A percentile compares a stretch with the other conserved stretches of the same genome.
Evolutionary conservation across 92 coral and sea anemone species (phyloP).

Genomic region (Porites divaricata): DNA sequence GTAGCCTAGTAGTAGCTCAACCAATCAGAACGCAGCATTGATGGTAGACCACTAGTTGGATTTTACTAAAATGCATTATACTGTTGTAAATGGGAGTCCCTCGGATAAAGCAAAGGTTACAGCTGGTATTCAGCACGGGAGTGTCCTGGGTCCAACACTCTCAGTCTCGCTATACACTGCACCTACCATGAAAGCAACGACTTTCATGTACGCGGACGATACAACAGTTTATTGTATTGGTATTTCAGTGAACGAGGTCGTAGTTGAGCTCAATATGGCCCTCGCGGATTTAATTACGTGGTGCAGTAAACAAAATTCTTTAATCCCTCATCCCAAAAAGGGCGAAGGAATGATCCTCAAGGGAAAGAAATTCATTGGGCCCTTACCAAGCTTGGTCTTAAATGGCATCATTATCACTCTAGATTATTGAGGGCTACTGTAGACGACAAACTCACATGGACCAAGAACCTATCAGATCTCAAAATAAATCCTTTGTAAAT

Average conservation of each 20-base stretch:
- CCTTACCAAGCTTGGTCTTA: neutral
- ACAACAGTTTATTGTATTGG: neutral
- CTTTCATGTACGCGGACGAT: neutral
- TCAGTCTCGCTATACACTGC: conserved; percentile 11
- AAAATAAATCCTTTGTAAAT: conserved; percentile 22
- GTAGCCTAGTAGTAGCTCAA: no score
- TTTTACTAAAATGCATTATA: neutral
- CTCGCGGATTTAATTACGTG: neutral
- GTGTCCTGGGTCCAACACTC: conserved; percentile 27
- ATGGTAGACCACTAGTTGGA: no score
- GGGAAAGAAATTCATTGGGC: conserved; percentile 2
- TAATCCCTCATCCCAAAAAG: neutral
- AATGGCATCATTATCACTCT: neutral
- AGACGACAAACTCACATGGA: neutral
- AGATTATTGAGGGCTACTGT: neutral
- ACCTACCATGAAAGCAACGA: conserved; percentile 7
- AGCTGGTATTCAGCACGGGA: conserved; percentile 27
- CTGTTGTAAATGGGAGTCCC: conserved; percentile 8
- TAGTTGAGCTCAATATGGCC: conserved; percentile 4
- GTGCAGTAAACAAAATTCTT: conserved; percentile 11
- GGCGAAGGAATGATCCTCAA: conserved; percentile 4
- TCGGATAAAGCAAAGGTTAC: conserved; percentile 10
- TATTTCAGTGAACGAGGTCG: neutral
- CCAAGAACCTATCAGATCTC: neutral
- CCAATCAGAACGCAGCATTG: no score